phyloP scores from a whole-genome alignment of 2,888 invertebrate species.

The Pterostichus niger region DNA sequence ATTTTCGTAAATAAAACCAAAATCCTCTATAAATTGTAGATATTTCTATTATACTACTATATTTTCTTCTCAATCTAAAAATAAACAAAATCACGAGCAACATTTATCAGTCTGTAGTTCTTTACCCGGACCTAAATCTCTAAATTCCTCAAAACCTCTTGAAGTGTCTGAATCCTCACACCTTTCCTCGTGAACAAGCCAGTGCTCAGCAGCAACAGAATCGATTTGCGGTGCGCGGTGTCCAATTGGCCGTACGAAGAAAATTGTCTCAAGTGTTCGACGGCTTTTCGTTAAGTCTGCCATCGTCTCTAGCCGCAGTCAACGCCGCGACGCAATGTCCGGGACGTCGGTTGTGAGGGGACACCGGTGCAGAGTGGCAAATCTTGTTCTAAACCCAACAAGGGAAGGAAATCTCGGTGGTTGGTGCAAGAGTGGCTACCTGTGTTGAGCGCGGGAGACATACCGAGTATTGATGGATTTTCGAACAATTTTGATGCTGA shows the following conservation, averaged over 20 bases:
- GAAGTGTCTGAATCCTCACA: conserved; percentile 31
- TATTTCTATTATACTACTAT: too few species aligned
- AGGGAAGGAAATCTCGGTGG: conserved; percentile 33
- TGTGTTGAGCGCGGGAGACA: conserved; percentile 48
- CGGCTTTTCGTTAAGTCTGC: conserved; percentile 63
- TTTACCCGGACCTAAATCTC: neutral
- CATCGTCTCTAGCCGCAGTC: neutral
- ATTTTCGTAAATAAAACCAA: too few species aligned
- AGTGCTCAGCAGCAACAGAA: conserved; percentile 17
- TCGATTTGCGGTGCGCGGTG: conserved; percentile 48
- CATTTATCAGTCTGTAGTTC: neutral
- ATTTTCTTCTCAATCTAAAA: too few species aligned
- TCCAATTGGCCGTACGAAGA: conserved; percentile 61
- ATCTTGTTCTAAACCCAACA: conserved; percentile 51
- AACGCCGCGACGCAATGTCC: neutral
- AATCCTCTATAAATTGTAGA: too few species aligned
- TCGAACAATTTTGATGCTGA: too few species aligned
- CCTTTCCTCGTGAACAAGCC: neutral
- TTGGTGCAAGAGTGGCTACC: conserved; percentile 59
- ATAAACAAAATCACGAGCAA: neutral
- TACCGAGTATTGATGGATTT: conserved; percentile 1
- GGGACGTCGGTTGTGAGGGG: conserved; percentile 25
- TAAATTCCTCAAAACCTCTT: conserved; percentile 32
- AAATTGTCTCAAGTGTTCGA: conserved; percentile 64
- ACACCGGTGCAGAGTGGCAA: conserved; percentile 53